These are phyloP conservation scores for Syngnathus acus DNA, from an alignment of 2,797 vertebrate species.

Conservation along the genomic window DNA sequence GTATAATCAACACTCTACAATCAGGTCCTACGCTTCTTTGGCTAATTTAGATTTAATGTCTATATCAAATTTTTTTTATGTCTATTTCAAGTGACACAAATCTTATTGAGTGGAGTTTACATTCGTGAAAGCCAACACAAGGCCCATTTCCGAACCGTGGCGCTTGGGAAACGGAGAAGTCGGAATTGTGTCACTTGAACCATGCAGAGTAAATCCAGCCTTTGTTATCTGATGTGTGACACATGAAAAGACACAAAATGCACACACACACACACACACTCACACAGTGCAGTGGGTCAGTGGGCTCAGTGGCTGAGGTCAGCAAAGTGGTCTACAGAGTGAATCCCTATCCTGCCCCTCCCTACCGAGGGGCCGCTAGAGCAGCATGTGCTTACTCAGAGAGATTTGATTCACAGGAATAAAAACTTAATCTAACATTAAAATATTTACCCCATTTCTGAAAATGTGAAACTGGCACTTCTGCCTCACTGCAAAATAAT, in stretches of 20 bases:
- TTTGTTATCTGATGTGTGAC: slow-evolving; percentile 46
- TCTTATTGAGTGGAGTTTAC: not conserved
- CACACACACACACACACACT: slow-evolving; percentile 18
- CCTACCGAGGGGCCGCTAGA: slow-evolving; percentile 59
- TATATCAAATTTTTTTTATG: not conserved
- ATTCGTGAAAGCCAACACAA: not conserved
- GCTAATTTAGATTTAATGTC: not conserved
- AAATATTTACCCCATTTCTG: no score
- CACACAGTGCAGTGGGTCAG: slow-evolving; percentile 23
- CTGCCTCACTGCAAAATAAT: no score
- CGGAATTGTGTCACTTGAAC: slow-evolving; percentile 1
- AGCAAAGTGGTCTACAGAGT: slow-evolving; percentile 61
- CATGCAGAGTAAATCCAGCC: not conserved
- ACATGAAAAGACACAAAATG: slow-evolving; percentile 24
- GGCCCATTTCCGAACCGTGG: not conserved
- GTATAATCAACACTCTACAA: not conserved
- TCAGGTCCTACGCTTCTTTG: not conserved
- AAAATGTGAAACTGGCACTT: no score
- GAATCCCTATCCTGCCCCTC: slow-evolving; percentile 60
- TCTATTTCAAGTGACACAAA: no score
- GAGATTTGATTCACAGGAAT: slow-evolving; percentile 73
- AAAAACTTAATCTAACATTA: slow-evolving; percentile 30
- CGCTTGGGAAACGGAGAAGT: not conserved
- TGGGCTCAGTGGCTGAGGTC: slow-evolving; percentile 67
- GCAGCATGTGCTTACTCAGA: slow-evolving; percentile 77